phyloP scores from a whole-genome alignment of 2,113 vertebrate genomes.

The Malurus melanocephalus region DNA sequence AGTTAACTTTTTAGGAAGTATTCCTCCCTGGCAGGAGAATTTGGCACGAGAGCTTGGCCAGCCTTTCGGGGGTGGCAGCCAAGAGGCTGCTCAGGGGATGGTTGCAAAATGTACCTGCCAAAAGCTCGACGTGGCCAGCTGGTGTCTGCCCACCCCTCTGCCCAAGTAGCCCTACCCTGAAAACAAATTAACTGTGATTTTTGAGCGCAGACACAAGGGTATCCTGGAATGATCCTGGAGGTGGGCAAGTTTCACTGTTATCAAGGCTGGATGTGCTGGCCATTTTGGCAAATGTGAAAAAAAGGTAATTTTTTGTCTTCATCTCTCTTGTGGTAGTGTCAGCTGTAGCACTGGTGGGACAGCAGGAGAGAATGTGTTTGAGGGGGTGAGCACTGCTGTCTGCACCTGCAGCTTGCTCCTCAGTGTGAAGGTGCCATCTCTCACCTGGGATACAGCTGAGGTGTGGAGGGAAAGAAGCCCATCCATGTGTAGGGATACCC shows the following conservation, averaged over 20 bases:
- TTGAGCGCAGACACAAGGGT: neutral
- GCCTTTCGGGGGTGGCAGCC: constrained; percentile 26
- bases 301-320: neutral
- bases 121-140: neutral
- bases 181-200: neutral
- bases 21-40: neutral
- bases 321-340: neutral
- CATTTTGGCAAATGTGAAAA: neutral
- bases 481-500: neutral
- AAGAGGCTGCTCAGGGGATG: neutral
- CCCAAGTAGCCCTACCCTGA: neutral
- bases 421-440: rapidly evolving
- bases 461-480: neutral
- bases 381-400: neutral
- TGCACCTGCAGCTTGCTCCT: neutral
- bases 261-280: neutral
- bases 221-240: neutral
- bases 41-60: constrained; percentile 30
- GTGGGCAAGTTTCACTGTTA: neutral
- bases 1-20: constrained; percentile 56
- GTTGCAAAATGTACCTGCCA: neutral
- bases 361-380: neutral
- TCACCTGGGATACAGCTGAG: rapidly evolving
- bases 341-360: neutral
- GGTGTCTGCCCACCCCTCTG: neutral